Base-by-base conservation (phyloP, 2,113 vertebrate genomes). In the Axis porcinus region DNA sequence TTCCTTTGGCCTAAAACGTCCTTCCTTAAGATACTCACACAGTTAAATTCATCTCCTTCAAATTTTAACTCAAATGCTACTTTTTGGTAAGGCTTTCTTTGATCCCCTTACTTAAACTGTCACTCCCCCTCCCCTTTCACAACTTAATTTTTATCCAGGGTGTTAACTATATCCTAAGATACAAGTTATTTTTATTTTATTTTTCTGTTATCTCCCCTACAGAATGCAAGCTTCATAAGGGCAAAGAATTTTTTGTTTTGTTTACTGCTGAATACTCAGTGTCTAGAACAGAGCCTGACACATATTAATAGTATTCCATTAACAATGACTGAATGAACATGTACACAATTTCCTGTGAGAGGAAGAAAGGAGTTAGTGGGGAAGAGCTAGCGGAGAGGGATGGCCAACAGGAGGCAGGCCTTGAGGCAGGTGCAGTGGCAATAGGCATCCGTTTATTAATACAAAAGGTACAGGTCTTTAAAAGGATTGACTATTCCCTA, bases 81-180 rank as follows among this genome's bases (percentile, higher is more conserved):
- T 78, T 90, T 95, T 30, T 55, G 50, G 21, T 28, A 91, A 96
- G 67, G 30, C 5, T 8, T 45, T 87, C 79, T 74, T 36, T 84
- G 74, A 87, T 10, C 12, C n/a, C 5, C 13, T 76, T 58, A 91
- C 60, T 97, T 91, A 70, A 95, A 86, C 86, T 21, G 47, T 47
- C 30, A 93, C 9, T n/a, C 7, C 5, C 3, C 33, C 40, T 81
- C 62, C 28, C 25, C 6, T 92, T 82, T 82, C 33, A 33, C 25
- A 94, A 43, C 30, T 81, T 97, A 60, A 62, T 82, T 88, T 97
- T 94, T 93, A 87, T 36, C 16, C 57, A 79, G 13, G 5, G 70
- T 93, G 23, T 88, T 55, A 92, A 87, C 27, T 88, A 95, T 30
- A 76, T 95, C 86, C 30, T 83, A 84, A 83, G 36, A n/a, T 19